Base-by-base conservation (phyloP, 2,113 vertebrate genomes). In the Kobus ellipsiprymnus region DNA sequence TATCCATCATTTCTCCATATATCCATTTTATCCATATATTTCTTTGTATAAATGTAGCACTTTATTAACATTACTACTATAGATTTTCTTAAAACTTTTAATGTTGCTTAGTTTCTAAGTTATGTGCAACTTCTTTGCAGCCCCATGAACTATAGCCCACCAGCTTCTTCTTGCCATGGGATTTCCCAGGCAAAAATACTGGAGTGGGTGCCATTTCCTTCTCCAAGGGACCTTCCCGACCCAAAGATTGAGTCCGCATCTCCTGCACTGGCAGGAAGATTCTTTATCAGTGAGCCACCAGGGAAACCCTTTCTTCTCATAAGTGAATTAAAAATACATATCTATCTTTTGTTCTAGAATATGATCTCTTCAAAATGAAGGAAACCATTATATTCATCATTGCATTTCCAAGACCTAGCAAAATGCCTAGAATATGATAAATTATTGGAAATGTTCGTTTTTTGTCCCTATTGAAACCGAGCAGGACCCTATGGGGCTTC, bases 1-100 rank as follows among this genome's bases (percentile, higher is more conserved):
- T 3, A 54, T 46, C 11, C 16, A 10, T 71, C 46, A 84, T 54
- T 83, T 71, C 10, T 71, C n/a, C n/a, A 40, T 71, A 23, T 71
- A 40, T 71, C 19, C n/a, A 40, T 71, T 71, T 64, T 40, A 71
- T 40, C n/a, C n/a, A 71, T 1, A 23, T 71, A 71, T 40, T 36
- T 71, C 67, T 40, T 71, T 71, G 5, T 23, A 71, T 71, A 71
- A 71, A 71, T 71, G n/a, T 23, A 64, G 2, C 11, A 71, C 12
- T 74, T 83, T 33, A n/a, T 64, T 59, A 86, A 33, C 7, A 92
- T 27, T 2, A 14, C 33, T 89, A 36, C 29, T 89, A 23, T 14
- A 94, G 23, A 59, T 74, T 71, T 94, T 80, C 48, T 77, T 77
- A 77, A 40, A 77, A 44, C 5, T 77, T 77, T 44, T 44, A 36